These are phyloP conservation scores for Malachius bipustulatus DNA, from an alignment of 2,888 invertebrate genomes.

Conservation along the genomic window DNA sequence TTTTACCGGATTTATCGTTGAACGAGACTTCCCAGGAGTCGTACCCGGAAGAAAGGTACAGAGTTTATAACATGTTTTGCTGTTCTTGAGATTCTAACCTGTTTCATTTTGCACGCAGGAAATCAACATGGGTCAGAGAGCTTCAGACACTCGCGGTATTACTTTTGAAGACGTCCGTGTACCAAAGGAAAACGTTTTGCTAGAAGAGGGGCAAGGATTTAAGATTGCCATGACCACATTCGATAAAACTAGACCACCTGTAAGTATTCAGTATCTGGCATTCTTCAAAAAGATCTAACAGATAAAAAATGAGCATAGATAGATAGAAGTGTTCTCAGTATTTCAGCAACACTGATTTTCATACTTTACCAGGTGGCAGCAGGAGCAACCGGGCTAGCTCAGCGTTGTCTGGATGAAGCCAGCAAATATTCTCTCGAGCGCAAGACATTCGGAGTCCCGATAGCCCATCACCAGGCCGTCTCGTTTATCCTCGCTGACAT, in stretches of 20 bases:
- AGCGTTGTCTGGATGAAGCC: slow-evolving; percentile 85
- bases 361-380: slow-evolving; percentile 59
- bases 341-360: no score
- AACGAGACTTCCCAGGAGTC: slow-evolving; percentile 77
- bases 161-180: slow-evolving; percentile 95
- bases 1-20: slow-evolving; percentile 95
- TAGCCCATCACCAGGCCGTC: slow-evolving; percentile 77
- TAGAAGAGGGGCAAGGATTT: slow-evolving; percentile 87
- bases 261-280: no score
- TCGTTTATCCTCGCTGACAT: slow-evolving; percentile 94
- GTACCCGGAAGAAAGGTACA: slow-evolving; percentile 78
- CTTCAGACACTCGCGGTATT: slow-evolving; percentile 89
- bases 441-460: slow-evolving; percentile 83
- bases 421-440: slow-evolving; percentile 84
- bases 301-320: no score
- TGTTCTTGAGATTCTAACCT: neutral
- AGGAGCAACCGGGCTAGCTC: slow-evolving; percentile 82
- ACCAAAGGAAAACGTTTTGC: slow-evolving; percentile 85
- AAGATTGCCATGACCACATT: slow-evolving; percentile 97
- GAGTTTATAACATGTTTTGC: neutral
- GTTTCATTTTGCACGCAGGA: slow-evolving; percentile 47
- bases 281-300: no score
- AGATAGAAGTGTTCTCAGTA: no score
- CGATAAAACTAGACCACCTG: slow-evolving; percentile 86
- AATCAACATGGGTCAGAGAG: slow-evolving; percentile 92